Evolutionary conservation across 1,140 invertebrate genomes (phyloP), one percentile per base, ranked within the genome.

Genomic region (Sitodiplosis mosellana): DNA sequence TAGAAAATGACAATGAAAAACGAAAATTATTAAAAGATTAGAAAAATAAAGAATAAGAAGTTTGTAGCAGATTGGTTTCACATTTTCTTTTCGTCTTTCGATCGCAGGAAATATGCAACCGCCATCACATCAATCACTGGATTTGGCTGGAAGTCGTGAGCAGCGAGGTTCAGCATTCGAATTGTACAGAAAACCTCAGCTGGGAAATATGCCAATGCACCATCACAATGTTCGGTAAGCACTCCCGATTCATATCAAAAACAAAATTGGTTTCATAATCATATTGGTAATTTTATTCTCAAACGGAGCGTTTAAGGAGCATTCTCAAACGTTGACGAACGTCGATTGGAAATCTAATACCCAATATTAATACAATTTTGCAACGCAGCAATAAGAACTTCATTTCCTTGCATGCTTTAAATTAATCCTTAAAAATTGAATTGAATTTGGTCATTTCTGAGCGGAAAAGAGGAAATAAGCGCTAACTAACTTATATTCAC

Each of bases 121-220:
- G 17, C 61, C 61, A 18, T 55, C 59, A 0, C 60, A 60, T 33
- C 55, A 59, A 8, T 58, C 61, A 1, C 56, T 78, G 27, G 84
- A 88, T 65, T 67, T 88, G 54, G 80, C 82, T 6, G 84, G 86
- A 12, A 83, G 86, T 56, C 79, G 86, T 53, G 88, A 91, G 61
- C 86, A 91, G 59, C 70, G 87, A 42, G 87, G 87, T n/a, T 91
- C 87, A 54, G 91, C 91, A 10, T 95, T 95, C 63, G 90, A 95
- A 60, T 69, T 94, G 33, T 95, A 95, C 62, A 80, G 86, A 55
- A 94, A 94, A 66, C 87, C 87, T 15, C 73, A 75, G 56, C 61
- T 64, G 46, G 62, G 62, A 71, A 49, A 73, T 40, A 51, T 55
- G 19, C 61, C 59, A 56, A 61, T 63, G 59, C 73, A 79, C 65